Base-by-base conservation (phyloP, 2,113 vertebrate species). In the Vanacampus margaritifer region DNA sequence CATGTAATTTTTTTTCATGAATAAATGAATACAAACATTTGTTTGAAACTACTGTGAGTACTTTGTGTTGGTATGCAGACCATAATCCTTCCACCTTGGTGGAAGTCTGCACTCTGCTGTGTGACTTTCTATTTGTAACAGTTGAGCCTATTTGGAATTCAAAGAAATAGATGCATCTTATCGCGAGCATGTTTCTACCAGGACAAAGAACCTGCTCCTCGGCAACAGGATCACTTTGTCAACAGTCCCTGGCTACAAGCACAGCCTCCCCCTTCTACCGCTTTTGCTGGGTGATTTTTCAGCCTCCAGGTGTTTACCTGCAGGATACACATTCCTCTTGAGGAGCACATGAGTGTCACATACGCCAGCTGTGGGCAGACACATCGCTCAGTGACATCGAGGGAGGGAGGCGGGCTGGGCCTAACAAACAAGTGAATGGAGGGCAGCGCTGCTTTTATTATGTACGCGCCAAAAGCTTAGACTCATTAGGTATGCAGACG, bases 281-380 rank as follows among this genome's bases (percentile, higher is more conserved):
- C 69, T 76, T 82, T 84, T 48, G 69, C 65, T 84, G 72, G 83
- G 86, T 81, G 82, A 90, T 91, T 90, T 87, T 78, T 92, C 87
- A 91, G 85, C 87, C 87, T 90, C 88, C 90, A 91, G 90, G 88
- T 91, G 89, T 90, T 90, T 88, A 89, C 88, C 89, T 87, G 89
- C 85, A 86, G 87, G 87, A 86, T 86, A 82, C 73, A 68, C 86
- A 89, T 90, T 75, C 83, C 86, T 90, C 86, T 85, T 87, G 89
- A 89, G 88, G 86, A 90, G 89, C 89, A 89, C 87, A 90, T 91
- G 86, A 87, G 86, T 89, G 87, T 89, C 89, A 90, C 81, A 76
- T 64, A 76, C 65, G 73, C 81, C 79, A 69, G 84, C 85, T 84
- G 81, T 85, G 84, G 85, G 83, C 85, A 87, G 81, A 81, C 82